Base-by-base conservation (phyloP, 1,140 invertebrate genomes). In the Drosophila orena region DNA sequence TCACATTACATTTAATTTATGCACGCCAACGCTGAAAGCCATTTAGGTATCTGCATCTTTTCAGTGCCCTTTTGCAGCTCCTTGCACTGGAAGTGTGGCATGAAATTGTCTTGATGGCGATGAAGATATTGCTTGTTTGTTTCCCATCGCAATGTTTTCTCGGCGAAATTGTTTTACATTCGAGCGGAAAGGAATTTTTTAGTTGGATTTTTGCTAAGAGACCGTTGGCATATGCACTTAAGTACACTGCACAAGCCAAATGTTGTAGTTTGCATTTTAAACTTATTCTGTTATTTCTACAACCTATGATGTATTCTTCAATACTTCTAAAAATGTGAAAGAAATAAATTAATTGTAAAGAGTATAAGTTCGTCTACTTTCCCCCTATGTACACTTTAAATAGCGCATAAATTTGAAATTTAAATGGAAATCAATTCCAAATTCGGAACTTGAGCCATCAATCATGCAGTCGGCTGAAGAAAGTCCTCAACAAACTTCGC, bases 1-100 rank as follows among this genome's bases (percentile, higher is more conserved):
- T 91, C 90, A 91, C 90, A 91, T 91, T 91, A 91, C 83, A 91
- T 91, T 88, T 88, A 91, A 91, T 90, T 91, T 91, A 91, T 90
- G 90, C 81, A 76, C 74, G 75, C 52, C 78, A 71, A 66, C 61
- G 61, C 62, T 61, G 61, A 81, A 79, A 64, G 46, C 40, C 75
- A 59, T 43, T 77, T 44, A 11, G 15, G 24, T 44, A 57, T 66
- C 34, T 73, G 47, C 42, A 34, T 34, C 58, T 49, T 52, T 56
- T 79, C 24, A 37, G 34, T 60, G 56, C 35, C 20, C 53, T 40
- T 43, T 14, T 65, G 69, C 69, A 42, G 54, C 37, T 59, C 37
- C 59, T 43, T 49, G 52, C 47, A 70, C 35, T 75, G 70, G 38
- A 89, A 88, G 79, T 89, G 83, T 88, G 62, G 83, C 83, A 56